A percentile compares a stretch with the other conserved stretches of the same genome.
Conservation (phyloP, 2,113 vertebrate species). For the Chionodraco myersi region DNA sequence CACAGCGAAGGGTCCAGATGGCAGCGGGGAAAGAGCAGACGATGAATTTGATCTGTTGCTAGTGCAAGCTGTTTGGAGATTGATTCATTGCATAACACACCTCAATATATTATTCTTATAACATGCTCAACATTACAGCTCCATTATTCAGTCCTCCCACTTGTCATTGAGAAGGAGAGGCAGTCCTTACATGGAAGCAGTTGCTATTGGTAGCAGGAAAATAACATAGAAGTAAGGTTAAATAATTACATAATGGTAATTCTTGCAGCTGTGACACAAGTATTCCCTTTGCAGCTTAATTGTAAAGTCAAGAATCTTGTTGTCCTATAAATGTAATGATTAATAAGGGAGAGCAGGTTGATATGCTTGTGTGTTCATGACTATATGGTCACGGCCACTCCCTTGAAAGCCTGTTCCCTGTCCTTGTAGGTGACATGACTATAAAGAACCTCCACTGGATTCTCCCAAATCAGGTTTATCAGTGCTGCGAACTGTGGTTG, state of each 20-base stretch:
- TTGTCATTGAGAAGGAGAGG: constrained; percentile 26
- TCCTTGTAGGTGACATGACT: constrained; percentile 51
- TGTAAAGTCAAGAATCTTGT: background rate
- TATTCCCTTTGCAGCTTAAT: background rate
- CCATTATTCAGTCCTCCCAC: constrained; percentile 2
- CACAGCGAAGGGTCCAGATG: constrained; percentile 29
- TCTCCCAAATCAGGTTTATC: constrained; percentile 42
- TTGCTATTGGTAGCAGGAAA: background rate
- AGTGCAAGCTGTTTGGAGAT: background rate
- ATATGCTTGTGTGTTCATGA: constrained; percentile 6
- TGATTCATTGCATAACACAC: background rate
- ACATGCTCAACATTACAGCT: constrained; percentile 6
- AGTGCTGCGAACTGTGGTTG: background rate
- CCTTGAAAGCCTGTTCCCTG: constrained; percentile 27
- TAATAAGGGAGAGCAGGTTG: constrained; percentile 23
- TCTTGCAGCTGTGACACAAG: background rate
- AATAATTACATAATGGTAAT: background rate
- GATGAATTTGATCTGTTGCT: constrained; percentile 14
- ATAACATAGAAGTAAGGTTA: background rate
- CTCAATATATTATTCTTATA: background rate
- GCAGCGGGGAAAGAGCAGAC: constrained; percentile 12
- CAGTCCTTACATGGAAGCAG: background rate
- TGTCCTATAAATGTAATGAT: constrained; percentile 32
- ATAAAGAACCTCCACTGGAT: constrained; percentile 24
- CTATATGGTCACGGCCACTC: constrained; percentile 12